phyloP scores from a whole-genome alignment of 1,140 invertebrate genomes.

The Leptopilina boulardi region DNA sequence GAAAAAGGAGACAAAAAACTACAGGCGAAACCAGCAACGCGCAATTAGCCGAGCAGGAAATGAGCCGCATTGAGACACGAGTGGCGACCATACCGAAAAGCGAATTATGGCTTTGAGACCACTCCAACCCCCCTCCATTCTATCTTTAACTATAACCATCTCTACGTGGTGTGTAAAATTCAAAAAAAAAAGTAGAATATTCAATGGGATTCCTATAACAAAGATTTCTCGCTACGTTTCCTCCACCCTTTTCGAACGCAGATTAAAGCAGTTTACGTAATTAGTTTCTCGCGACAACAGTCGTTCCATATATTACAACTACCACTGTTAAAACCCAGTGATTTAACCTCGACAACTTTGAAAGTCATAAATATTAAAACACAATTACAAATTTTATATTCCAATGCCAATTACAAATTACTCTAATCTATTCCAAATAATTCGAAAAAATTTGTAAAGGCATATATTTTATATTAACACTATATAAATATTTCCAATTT shows the following conservation, averaged over 20 bases:
- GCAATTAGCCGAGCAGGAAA: slow-evolving; percentile 62
- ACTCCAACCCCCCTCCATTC: neutral
- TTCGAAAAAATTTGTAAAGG: no score
- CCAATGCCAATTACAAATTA: no score
- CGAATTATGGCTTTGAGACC: slow-evolving; percentile 42
- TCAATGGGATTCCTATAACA: neutral
- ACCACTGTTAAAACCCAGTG: neutral
- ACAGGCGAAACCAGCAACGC: slow-evolving; percentile 45
- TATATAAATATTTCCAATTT: no score
- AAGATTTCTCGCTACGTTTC: neutral
- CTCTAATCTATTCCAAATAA: no score
- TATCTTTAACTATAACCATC: neutral
- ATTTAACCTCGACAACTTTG: neutral
- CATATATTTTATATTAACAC: no score
- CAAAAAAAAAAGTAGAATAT: neutral
- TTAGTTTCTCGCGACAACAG: no score
- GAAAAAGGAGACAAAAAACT: slow-evolving; percentile 36
- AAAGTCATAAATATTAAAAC: no score
- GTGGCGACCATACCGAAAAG: slow-evolving; percentile 33
- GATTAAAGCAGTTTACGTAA: no score
- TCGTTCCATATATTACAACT: no score
- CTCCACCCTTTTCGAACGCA: neutral
- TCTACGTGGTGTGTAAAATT: slow-evolving; percentile 23
- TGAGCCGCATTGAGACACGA: slow-evolving; percentile 48
- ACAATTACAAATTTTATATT: no score